Conservation (phyloP, 1,140 invertebrate species). For the Sminthurides bifidus region DNA sequence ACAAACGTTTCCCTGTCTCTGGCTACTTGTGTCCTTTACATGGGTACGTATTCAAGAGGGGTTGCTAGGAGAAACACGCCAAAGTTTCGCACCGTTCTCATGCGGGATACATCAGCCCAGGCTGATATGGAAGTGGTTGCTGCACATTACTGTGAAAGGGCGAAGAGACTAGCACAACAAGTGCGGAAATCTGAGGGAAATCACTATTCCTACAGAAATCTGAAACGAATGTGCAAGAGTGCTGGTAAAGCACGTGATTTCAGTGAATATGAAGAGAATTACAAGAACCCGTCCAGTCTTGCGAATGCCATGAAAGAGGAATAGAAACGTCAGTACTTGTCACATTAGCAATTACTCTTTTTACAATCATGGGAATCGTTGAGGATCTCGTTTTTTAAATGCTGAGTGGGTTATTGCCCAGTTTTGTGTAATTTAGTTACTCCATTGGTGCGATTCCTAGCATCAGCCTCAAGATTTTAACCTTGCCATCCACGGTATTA, state of each 20-base stretch:
- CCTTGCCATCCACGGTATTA: too few relatives aligned
- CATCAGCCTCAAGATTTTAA: too few relatives aligned
- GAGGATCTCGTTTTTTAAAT: too few relatives aligned
- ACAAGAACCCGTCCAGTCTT: background rate
- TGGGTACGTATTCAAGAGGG: background rate
- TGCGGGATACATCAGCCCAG: background rate
- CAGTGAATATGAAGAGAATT: background rate
- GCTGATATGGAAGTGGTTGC: background rate
- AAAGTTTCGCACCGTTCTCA: background rate
- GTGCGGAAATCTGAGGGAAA: background rate
- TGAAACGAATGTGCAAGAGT: background rate
- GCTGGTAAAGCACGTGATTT: background rate
- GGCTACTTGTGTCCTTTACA: conserved; percentile 5
- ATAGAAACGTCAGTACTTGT: background rate
- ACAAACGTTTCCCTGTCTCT: background rate
- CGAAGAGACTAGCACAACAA: background rate
- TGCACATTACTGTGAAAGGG: background rate
- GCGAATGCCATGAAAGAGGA: background rate
- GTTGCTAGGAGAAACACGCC: background rate
- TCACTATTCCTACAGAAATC: background rate
- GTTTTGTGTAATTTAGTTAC: too few relatives aligned
- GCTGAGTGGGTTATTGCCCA: too few relatives aligned
- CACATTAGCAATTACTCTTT: background rate
- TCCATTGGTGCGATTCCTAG: too few relatives aligned
- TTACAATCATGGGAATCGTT: too few relatives aligned